Percentiles rank a stretch among this genome's conserved stretches.
Conservation (phyloP, 2,797 vertebrate species). For the Sorex maritimensis region DNA sequence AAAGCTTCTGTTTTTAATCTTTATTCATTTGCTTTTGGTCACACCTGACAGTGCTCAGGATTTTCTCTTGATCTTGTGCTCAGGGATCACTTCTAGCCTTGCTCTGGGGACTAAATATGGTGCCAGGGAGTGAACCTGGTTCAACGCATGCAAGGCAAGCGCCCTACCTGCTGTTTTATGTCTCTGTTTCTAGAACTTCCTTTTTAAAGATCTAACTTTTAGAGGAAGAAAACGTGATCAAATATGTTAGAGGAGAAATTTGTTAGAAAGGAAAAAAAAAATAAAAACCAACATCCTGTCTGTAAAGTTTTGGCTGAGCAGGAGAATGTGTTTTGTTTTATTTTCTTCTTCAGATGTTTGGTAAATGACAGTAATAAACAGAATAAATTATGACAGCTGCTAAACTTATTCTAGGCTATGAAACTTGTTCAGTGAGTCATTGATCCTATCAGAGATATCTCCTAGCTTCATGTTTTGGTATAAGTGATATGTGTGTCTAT, state of each 20-base stretch:
- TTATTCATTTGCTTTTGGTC: no score
- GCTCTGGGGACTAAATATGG: no score
- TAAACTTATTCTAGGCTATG: conserved; percentile 39
- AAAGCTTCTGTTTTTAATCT: neutral
- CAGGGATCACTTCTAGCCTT: no score
- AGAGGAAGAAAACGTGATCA: conserved; percentile 40
- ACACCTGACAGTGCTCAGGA: no score
- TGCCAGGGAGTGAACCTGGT: no score
- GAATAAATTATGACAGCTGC: conserved; percentile 35
- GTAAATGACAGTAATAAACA: conserved; percentile 24
- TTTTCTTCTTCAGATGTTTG: conserved; percentile 50
- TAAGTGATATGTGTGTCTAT: neutral
- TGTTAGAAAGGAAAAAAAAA: neutral
- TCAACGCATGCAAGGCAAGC: no score
- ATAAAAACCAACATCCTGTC: neutral
- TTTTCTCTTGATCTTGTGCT: no score
- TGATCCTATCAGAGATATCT: neutral
- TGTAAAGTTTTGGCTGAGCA: conserved; percentile 20
- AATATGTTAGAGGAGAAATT: conserved; percentile 27
- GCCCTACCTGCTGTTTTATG: no score
- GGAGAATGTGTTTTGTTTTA: conserved; percentile 24
- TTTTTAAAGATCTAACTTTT: conserved; percentile 20
- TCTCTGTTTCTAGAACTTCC: no score
- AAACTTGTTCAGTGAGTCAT: neutral
- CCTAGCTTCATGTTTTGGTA: neutral